Percentiles rank a stretch among this genome's conserved stretches.
Conservation (phyloP, 2,797 vertebrate genomes). For the Petrocephalus schoutedeni region DNA sequence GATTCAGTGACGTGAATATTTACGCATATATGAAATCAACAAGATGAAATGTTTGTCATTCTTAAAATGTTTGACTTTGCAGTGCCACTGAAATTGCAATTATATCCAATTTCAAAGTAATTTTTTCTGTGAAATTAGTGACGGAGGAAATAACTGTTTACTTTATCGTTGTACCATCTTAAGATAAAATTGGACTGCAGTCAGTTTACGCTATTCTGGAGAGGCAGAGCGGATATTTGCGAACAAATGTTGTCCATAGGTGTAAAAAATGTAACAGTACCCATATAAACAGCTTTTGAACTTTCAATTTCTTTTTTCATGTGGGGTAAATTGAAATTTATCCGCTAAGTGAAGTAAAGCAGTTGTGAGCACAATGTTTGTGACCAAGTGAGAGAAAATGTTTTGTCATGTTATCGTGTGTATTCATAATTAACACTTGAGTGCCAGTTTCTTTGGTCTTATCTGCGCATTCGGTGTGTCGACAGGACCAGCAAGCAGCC, state of each 20-base stretch:
- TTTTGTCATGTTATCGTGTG: not conserved
- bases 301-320: not conserved
- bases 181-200: not conserved
- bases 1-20: not conserved
- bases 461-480: not conserved
- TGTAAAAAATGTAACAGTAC: not conserved
- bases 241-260: not conserved
- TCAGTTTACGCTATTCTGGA: not conserved
- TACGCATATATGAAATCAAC: not conserved
- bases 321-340: not conserved
- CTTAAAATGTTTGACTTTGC: not conserved
- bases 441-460: not conserved
- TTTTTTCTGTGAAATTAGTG: constrained; percentile 10
- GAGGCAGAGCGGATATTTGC: not conserved
- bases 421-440: not conserved
- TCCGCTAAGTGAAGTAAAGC: not conserved
- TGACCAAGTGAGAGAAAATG: not conserved
- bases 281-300: not conserved
- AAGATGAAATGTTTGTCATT: not conserved
- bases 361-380: not conserved
- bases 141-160: not conserved
- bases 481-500: not conserved
- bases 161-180: not conserved
- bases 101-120: not conserved
- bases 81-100: not conserved